Evolutionary conservation across 2,888 invertebrate genomes (phyloP), one percentile per base, ranked within the genome.

Genomic region (Phortica okadai): DNA sequence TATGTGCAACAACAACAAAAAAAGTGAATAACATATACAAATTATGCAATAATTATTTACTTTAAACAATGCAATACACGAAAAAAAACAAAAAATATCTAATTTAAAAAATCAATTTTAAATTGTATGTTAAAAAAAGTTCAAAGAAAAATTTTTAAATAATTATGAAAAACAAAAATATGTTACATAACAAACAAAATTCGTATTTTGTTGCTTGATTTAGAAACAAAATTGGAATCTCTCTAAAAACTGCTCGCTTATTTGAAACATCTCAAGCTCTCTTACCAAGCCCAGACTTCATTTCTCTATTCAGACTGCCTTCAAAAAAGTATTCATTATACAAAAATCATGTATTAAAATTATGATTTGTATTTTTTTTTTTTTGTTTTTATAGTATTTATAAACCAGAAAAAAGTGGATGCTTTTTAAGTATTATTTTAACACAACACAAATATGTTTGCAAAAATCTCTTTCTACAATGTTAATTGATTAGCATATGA

Each of bases 351-450:
- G 10, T 25, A 62, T 0, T 25, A 21, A 21, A 62, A 1, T 62
- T 62, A 62, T 62, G 10, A 62, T 25, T n/a, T n/a, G n/a, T n/a
- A n/a, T n/a, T n/a, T n/a, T 62, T 75, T 69, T 76, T 66, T 50
- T 33, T 33, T 54, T 75, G 50, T 33, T 33, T 33, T 33, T 33
- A 33, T 33, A 33, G 33, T 33, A n/a, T 16, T 16, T 16, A 56
- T 56, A 14, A 56, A 16, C 14, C 56, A 56, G 16, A 56, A 16
- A 56, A 56, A 56, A 56, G n/a, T 56, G 1, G 16, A 56, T 78
- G 77, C 84, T 85, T 81, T 83, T 81, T 83, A 83, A 85, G 84
- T 84, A 84, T 85, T 85, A 75, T n/a, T 67, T 67, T 70, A 45
- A n/a, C n/a, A 67, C 33, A 44, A 14, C 81, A 82, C 80, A 50